phyloP scores from a whole-genome alignment of 2,888 invertebrate genomes.

The Sthenelais limicola region DNA sequence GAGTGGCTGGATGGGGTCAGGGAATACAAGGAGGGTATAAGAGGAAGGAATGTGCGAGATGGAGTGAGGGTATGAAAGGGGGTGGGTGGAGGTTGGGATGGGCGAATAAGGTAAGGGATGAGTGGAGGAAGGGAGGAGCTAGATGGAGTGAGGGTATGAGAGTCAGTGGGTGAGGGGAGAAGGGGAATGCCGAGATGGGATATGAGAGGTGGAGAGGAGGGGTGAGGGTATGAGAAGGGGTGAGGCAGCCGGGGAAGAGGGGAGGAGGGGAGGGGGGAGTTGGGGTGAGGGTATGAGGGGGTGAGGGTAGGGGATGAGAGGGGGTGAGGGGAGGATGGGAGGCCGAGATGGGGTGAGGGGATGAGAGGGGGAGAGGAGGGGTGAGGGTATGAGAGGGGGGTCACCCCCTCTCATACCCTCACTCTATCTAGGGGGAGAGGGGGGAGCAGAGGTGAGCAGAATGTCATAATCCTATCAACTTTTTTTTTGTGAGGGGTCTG shows the following conservation, averaged over 20 bases:
- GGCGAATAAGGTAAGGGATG: not conserved
- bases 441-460: too few relatives aligned
- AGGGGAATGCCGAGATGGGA: not conserved
- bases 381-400: too few relatives aligned
- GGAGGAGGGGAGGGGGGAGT: not conserved
- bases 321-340: too few relatives aligned
- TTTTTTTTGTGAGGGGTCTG: too few relatives aligned
- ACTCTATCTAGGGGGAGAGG: too few relatives aligned
- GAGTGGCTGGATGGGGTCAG: not conserved
- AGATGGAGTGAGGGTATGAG: not conserved
- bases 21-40: not conserved
- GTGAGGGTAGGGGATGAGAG: not conserved
- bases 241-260: not conserved
- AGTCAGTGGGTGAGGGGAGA: not conserved
- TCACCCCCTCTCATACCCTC: too few relatives aligned
- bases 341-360: too few relatives aligned
- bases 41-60: not conserved
- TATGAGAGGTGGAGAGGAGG: not conserved
- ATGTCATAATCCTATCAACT: too few relatives aligned
- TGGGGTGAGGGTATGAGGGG: not conserved
- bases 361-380: too few relatives aligned
- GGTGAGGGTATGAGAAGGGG: not conserved
- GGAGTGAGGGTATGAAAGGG: not conserved
- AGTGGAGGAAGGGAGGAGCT: not conserved
- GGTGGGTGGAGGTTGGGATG: not conserved